Evolutionary conservation across 2,113 vertebrate genomes (phyloP), one percentile per base, ranked within the genome.

Genomic region (Apaloderma vittatum): DNA sequence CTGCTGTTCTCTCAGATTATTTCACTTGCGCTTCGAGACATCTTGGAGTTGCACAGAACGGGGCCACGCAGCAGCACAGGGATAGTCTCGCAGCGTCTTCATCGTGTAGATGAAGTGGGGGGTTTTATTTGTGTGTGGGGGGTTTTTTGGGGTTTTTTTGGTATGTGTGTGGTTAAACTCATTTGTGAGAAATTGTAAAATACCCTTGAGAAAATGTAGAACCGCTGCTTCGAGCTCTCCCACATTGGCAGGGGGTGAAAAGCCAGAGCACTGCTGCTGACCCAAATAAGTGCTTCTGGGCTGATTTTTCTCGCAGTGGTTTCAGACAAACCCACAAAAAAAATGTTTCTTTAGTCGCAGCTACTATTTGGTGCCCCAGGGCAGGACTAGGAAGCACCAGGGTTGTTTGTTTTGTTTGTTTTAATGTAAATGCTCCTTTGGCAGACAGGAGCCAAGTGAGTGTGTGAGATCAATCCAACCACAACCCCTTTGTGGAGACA

Each of bases 1-100:
- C 29, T 62, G 55, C 58, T 49, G 6, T 9, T 36, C 29, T 36
- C 30, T 26, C 30, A 9, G 22, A 27, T 70, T 7, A 8, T 6
- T 34, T 29, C 27, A 40, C 12, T 45, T 51, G 34, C 15, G 6
- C 45, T 37, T 32, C 40, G 76, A 62, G 21, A 27, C 37, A 6
- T 59, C 51, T 76, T 54, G 52, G 63, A 54, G 54, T 21, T 43
- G 37, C 46, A 22, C 68, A 46, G 66, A 14, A 15, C 12, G 24
- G 32, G 68, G 45, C 19, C 52, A 5, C 19, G 0, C 1, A 15
- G 32, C 54, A 16, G 70, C 8, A 17, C 46, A 4, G 29, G 37
- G 45, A 6, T 36, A 55, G 77, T 86, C 86, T 34, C 54, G 66
- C 40, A 66, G 71, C 34, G 7, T 26, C 40, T 40, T 40, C 40